Evolutionary conservation across 2,797 vertebrate species (phyloP).

Genomic region (Bradypodion pumilum): DNA sequence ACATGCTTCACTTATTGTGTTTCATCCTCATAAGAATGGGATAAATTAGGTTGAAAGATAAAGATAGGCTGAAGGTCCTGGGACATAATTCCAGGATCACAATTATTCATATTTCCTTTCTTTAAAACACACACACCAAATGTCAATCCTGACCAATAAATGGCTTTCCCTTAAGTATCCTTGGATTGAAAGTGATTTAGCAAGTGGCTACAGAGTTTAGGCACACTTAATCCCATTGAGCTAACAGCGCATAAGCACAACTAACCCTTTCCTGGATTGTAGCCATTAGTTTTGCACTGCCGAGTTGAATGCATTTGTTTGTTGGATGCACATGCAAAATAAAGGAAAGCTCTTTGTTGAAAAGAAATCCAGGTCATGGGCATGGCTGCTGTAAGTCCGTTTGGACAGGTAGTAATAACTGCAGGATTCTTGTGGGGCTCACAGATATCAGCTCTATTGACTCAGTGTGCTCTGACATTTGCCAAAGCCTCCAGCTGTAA

Average conservation of each 20-base stretch:
- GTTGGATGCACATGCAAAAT: neutral
- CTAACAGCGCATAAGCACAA: neutral
- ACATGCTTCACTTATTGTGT: neutral
- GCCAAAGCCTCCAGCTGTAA: neutral
- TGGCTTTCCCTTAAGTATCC: neutral
- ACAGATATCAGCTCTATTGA: conserved; percentile 5
- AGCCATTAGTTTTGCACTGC: conserved; percentile 11
- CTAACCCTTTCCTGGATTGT: conserved; percentile 13
- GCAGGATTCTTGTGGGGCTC: neutral
- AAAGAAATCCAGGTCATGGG: neutral
- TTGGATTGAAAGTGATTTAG: neutral
- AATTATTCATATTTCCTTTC: neutral
- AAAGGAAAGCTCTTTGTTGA: conserved; percentile 14
- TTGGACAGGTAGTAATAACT: neutral
- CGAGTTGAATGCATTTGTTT: neutral
- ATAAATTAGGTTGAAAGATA: neutral
- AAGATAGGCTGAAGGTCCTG: neutral
- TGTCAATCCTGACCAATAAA: neutral
- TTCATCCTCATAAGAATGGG: neutral
- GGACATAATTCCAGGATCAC: neutral
- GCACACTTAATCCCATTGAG: conserved; percentile 8
- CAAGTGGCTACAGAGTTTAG: neutral
- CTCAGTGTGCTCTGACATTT: neutral
- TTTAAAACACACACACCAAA: conserved; percentile 15
- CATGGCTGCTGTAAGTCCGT: neutral